These are phyloP conservation scores for Drosophila mercatorum DNA, from an alignment of 2,888 invertebrate species.

Conservation along the genomic window DNA sequence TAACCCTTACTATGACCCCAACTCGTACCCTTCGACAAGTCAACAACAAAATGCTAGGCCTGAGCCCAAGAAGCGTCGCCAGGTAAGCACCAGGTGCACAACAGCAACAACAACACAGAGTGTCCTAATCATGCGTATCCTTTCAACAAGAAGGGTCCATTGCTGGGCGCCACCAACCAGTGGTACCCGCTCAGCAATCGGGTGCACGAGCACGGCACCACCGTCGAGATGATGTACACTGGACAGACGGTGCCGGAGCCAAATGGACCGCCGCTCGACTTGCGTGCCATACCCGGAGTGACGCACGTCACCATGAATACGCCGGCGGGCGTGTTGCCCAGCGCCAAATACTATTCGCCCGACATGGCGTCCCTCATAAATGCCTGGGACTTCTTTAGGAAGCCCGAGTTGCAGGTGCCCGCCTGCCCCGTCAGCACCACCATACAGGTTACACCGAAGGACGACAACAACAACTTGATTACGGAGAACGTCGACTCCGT, in stretches of 20 bases:
- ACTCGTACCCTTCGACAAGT: no score
- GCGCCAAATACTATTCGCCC: slow-evolving; percentile 1
- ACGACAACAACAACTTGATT: no score
- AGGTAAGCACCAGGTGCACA: slow-evolving; percentile 8
- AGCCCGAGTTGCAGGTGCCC: slow-evolving; percentile 13
- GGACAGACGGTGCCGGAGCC: slow-evolving; percentile 14
- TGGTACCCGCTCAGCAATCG: slow-evolving; percentile 24
- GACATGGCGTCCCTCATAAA: slow-evolving; percentile 27
- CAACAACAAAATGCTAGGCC: background rate
- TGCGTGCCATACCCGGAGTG: slow-evolving; percentile 28
- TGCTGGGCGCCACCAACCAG: slow-evolving; percentile 6
- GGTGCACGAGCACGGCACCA: slow-evolving; percentile 21
- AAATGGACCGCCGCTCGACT: background rate
- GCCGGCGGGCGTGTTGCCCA: slow-evolving; percentile 28
- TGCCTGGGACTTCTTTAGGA: slow-evolving; percentile 29
- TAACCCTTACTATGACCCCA: background rate
- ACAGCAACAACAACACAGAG: background rate
- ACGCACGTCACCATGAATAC: slow-evolving; percentile 26
- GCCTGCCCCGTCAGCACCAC: slow-evolving; percentile 4
- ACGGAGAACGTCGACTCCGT: background rate
- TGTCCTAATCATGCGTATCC: background rate
- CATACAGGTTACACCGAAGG: slow-evolving; percentile 23
- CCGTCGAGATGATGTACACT: slow-evolving; percentile 38
- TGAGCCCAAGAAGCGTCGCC: background rate
- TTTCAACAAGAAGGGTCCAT: background rate